Percentiles rank a stretch among this genome's conserved stretches.
Conservation (phyloP, 2,113 vertebrate species). For the Phalacrocorax carbo region DNA sequence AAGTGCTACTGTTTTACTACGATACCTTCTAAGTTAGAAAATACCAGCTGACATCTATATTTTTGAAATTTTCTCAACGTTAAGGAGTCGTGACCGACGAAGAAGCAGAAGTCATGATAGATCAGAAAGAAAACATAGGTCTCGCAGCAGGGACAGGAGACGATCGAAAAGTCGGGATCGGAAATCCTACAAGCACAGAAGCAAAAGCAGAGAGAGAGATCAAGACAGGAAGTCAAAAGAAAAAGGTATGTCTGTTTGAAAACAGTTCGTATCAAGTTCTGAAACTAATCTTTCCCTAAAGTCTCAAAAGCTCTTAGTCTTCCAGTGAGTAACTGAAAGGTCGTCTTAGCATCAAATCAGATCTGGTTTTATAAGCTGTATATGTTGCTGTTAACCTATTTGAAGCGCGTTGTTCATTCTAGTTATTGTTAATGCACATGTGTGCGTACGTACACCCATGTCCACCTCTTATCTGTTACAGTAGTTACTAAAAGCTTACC, state of each 20-base stretch:
- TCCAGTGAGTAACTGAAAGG: background rate
- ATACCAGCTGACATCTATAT: background rate
- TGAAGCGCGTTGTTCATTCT: background rate
- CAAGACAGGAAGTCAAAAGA: conserved; percentile 92
- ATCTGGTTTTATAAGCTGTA: background rate
- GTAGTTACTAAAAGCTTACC: background rate
- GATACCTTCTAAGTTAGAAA: background rate
- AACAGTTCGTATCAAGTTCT: background rate
- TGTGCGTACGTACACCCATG: background rate
- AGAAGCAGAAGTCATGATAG: conserved; percentile 88
- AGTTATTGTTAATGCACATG: background rate
- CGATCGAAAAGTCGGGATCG: conserved; percentile 92
- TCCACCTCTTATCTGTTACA: background rate
- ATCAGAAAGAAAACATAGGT: conserved; percentile 88
- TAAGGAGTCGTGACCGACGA: conserved; percentile 86
- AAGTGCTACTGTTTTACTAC: background rate
- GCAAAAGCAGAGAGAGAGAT: conserved; percentile 86
- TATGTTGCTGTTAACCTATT: background rate
- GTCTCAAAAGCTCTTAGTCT: background rate
- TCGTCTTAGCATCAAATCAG: background rate
- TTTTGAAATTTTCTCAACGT: background rate
- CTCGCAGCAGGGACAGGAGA: conserved; percentile 89
- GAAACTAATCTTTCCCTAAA: background rate
- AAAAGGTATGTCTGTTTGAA: conserved; percentile 83
- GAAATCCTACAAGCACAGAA: conserved; percentile 91